These are phyloP conservation scores for Macheiramphus alcinus DNA, from an alignment of 2,113 vertebrate species.

Conservation along the genomic window DNA sequence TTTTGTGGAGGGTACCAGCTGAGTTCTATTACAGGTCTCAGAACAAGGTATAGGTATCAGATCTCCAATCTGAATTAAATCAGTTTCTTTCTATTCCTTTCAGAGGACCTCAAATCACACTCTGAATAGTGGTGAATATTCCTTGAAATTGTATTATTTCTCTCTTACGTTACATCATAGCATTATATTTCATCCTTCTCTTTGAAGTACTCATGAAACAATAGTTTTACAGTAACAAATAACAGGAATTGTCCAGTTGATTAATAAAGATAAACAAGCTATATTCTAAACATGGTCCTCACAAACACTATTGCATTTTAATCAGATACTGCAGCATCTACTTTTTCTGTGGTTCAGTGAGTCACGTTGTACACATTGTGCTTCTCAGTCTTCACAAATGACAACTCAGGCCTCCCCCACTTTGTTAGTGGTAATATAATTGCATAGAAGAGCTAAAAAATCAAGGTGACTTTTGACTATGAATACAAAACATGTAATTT, in stretches of 20 bases:
- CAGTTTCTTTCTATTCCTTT: background rate
- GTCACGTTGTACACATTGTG: background rate
- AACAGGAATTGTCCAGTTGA: background rate
- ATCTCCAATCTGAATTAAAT: background rate
- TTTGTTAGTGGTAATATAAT: constrained; percentile 1
- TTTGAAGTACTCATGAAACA: background rate
- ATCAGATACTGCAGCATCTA: background rate
- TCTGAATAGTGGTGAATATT: background rate
- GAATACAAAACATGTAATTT: constrained; percentile 18
- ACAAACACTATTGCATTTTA: background rate
- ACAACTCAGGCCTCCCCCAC: background rate
- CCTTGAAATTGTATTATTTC: background rate
- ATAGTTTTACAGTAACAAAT: background rate
- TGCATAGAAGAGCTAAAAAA: background rate
- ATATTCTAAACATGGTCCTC: background rate
- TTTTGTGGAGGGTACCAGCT: background rate
- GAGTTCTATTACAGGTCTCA: background rate
- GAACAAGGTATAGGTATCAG: background rate
- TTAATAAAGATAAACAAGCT: background rate
- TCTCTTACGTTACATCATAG: background rate
- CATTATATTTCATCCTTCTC: background rate
- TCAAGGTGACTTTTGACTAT: constrained; percentile 11
- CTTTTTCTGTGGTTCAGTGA: background rate
- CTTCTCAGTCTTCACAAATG: background rate
- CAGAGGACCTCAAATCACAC: background rate